phyloP scores from a whole-genome alignment of 2,888 invertebrate genomes.

The Melanchra persicariae region DNA sequence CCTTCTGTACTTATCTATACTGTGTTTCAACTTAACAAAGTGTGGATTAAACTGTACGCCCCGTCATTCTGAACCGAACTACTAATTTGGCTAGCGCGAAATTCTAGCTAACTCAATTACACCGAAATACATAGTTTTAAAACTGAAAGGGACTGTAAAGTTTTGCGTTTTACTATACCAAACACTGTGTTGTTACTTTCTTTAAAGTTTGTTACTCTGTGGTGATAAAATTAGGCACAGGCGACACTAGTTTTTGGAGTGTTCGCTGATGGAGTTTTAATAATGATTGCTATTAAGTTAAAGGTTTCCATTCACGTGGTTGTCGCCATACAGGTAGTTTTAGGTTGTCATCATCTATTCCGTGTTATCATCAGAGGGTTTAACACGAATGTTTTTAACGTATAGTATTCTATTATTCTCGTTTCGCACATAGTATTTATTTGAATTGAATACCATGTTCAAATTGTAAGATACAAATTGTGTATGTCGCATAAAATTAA shows the following conservation, averaged over 20 bases:
- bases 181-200: constrained; percentile 30
- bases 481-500: no score
- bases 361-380: no score
- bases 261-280: constrained; percentile 10
- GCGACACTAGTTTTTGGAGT: constrained; percentile 3
- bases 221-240: constrained; percentile 27
- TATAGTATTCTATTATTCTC: no score
- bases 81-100: constrained; percentile 60
- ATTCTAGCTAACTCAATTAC: constrained; percentile 70
- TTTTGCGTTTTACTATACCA: constrained; percentile 33
- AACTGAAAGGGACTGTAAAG: constrained; percentile 64
- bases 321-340: constrained; percentile 36
- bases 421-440: no score
- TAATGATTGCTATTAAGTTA: constrained; percentile 18
- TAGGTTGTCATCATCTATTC: neutral
- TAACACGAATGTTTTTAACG: no score
- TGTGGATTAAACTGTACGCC: constrained; percentile 57
- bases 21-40: constrained; percentile 40
- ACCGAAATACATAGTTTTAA: constrained; percentile 72
- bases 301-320: constrained; percentile 9
- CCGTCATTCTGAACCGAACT: constrained; percentile 50
- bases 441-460: no score
- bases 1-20: constrained; percentile 15
- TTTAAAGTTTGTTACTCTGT: constrained; percentile 14
- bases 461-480: no score